Conservation (phyloP, 1,140 invertebrate genomes). For the Chionoecetes opilio region DNA sequence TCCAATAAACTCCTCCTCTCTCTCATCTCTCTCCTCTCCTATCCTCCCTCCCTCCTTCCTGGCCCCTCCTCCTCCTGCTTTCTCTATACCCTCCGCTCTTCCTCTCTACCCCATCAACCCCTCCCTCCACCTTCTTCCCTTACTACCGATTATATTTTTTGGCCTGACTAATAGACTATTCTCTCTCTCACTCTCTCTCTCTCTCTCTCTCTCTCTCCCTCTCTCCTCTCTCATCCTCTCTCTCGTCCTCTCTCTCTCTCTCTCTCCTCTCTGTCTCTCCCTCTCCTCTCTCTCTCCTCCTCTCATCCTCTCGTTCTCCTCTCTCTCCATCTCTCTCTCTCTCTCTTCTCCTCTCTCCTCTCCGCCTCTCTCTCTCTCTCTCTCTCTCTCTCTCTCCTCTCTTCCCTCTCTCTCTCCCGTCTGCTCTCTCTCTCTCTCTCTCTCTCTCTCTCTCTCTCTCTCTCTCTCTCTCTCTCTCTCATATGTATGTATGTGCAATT, state of each 20-base stretch:
- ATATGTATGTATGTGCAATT: background rate
- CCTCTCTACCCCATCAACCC: background rate
- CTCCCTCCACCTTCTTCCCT: constrained; percentile 9
- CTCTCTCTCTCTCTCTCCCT: background rate
- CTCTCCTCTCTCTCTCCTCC: background rate
- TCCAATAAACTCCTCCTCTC: background rate
- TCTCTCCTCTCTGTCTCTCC: too few species aligned
- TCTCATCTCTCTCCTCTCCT: background rate
- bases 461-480: background rate
- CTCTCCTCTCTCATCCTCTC: too few species aligned
- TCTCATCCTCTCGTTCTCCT: background rate
- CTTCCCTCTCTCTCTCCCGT: background rate
- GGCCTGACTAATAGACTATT: constrained; percentile 29
- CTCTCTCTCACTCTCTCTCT: constrained; percentile 34
- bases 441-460: background rate
- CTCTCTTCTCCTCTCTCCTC: constrained; percentile 6
- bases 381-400: background rate
- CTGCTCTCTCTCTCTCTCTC: background rate
- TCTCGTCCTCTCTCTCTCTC: background rate
- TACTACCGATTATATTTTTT: constrained; percentile 7
- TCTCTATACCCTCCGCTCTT: background rate
- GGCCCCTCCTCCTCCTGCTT: background rate
- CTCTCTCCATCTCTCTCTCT: background rate
- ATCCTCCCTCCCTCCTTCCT: background rate
- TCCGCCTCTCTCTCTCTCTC: constrained; percentile 21